Evolutionary conservation across 2,113 vertebrate genomes (phyloP).

Genomic region (Passerina amoena): DNA sequence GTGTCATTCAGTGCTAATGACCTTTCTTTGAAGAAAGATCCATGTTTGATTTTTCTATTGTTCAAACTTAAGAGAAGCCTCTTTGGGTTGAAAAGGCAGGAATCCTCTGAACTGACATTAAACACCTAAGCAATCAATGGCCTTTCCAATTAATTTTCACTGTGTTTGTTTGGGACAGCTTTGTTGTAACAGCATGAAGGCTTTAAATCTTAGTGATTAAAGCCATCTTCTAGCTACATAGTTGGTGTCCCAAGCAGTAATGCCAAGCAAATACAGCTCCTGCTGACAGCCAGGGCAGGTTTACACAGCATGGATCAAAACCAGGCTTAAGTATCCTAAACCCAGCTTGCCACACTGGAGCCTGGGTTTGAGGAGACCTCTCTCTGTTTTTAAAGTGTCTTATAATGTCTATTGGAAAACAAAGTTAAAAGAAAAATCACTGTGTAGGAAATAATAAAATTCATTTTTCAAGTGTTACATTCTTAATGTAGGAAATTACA

Average conservation of each 20-base stretch:
- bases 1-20: not conserved
- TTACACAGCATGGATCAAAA: not conserved
- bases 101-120: not conserved
- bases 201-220: constrained; percentile 8
- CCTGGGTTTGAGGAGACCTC: not conserved
- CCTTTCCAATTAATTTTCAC: not conserved
- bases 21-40: not conserved
- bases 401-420: not conserved
- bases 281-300: not conserved
- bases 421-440: not conserved
- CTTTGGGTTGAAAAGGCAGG: not conserved
- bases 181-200: not conserved
- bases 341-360: not conserved
- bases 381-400: not conserved
- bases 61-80: constrained; percentile 5
- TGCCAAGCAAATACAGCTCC: not conserved
- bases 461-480: not conserved
- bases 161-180: constrained; percentile 10
- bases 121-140: constrained; percentile 9
- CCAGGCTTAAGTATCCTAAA: not conserved
- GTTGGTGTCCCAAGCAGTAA: not conserved
- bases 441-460: not conserved
- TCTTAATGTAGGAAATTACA: not conserved
- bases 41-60: not conserved
- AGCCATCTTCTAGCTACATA: not conserved